A percentile compares a stretch with the other conserved stretches of the same genome.
phyloP scores from a whole-genome alignment of 2,797 vertebrate species.

The Podarcis siculus region DNA sequence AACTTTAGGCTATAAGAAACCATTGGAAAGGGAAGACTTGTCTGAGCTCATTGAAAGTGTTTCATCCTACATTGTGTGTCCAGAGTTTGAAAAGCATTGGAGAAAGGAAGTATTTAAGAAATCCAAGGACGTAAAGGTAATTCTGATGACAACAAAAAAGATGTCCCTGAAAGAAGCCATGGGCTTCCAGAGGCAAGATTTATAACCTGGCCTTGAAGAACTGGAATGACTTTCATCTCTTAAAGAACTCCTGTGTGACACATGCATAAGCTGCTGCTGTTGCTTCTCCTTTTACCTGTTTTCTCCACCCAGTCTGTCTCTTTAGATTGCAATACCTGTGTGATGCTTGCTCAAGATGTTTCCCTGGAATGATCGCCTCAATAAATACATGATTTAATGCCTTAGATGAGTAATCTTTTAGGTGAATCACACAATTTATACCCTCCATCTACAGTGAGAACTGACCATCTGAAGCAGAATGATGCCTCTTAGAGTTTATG shows the following conservation, averaged over 20 bases:
- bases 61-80: slow-evolving; percentile 63
- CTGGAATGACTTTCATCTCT: not conserved
- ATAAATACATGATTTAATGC: not conserved
- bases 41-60: slow-evolving; percentile 69
- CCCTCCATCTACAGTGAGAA: too few relatives aligned
- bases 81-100: slow-evolving; percentile 76
- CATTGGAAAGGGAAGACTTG: slow-evolving; percentile 72
- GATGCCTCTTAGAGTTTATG: too few relatives aligned
- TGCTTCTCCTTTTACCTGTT: not conserved
- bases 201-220: not conserved
- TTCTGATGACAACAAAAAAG: slow-evolving; percentile 6
- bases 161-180: not conserved
- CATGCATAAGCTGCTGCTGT: not conserved
- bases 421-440: too few relatives aligned
- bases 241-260: not conserved
- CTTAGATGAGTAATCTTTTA: too few relatives aligned
- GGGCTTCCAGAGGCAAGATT: not conserved
- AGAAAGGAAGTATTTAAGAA: slow-evolving; percentile 62
- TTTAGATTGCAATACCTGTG: not conserved
- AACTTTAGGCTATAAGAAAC: slow-evolving; percentile 69
- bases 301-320: not conserved
- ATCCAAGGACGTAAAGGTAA: slow-evolving; percentile 40
- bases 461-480: too few relatives aligned
- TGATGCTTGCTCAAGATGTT: not conserved
- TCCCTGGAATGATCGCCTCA: not conserved